Conservation (phyloP, 2,113 vertebrate genomes). For the Vulpes vulpes region DNA sequence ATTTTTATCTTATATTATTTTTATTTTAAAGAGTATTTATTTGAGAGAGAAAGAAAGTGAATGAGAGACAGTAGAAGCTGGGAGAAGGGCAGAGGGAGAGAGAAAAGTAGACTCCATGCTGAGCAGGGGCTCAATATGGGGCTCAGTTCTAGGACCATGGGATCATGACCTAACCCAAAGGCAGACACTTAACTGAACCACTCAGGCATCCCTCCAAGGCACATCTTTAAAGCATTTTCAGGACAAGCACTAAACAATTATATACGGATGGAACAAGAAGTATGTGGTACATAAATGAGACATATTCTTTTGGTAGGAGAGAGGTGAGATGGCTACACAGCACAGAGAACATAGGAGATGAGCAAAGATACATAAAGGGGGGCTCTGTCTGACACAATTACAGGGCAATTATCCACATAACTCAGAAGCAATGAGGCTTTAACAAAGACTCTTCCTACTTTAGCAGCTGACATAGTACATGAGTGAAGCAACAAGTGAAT, state of each 20-base stretch:
- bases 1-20: neutral
- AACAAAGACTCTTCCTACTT: neutral
- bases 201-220: neutral
- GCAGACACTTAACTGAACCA: too few species aligned
- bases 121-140: too few species aligned
- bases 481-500: neutral
- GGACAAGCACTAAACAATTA: neutral
- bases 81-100: too few species aligned
- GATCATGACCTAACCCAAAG: too few species aligned
- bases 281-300: neutral
- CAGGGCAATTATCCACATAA: neutral
- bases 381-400: neutral
- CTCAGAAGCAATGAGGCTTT: slow-evolving; percentile 17
- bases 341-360: slow-evolving; percentile 36
- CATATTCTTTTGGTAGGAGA: slow-evolving; percentile 36
- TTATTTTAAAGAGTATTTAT: too few species aligned
- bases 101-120: too few species aligned
- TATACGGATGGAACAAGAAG: neutral
- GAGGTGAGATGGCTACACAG: neutral
- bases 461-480: neutral
- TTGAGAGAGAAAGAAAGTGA: too few species aligned
- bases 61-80: too few species aligned
- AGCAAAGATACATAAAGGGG: neutral
- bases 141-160: too few species aligned
- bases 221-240: slow-evolving; percentile 16